Evolutionary conservation across 1,140 invertebrate species (phyloP).

Genomic region (Caenorhabditis tropicalis): DNA sequence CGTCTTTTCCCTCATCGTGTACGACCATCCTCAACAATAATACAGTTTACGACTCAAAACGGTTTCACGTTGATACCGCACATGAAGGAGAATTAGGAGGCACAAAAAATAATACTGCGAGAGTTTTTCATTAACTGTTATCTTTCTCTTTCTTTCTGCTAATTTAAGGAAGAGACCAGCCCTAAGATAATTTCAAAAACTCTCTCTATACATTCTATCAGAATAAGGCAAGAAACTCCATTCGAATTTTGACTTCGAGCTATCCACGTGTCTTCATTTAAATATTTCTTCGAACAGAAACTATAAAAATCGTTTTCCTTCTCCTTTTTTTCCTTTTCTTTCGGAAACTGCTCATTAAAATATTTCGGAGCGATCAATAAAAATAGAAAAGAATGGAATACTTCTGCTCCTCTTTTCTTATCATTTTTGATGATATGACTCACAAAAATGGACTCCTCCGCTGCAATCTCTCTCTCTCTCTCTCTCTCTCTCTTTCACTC

Average conservation of each 20-base stretch:
- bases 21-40: slow-evolving; percentile 1
- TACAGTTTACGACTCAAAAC: slow-evolving; percentile 42
- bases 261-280: no score
- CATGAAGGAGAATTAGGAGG: background rate
- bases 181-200: no score
- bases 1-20: background rate
- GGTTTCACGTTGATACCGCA: background rate
- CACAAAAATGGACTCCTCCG: slow-evolving; percentile 38
- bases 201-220: no score
- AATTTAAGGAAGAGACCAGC: no score
- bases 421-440: slow-evolving; percentile 33
- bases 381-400: background rate
- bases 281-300: background rate
- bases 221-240: no score
- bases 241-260: no score
- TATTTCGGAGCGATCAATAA: background rate
- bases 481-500: background rate
- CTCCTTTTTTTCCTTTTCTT: background rate
- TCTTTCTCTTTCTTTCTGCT: no score
- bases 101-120: no score
- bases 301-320: background rate
- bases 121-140: no score
- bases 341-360: background rate
- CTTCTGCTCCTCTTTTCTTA: background rate
- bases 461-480: background rate